Percentiles rank a stretch among this genome's conserved stretches.
Conservation (phyloP, 2,113 vertebrate genomes). For the Muscicapa adusta region DNA sequence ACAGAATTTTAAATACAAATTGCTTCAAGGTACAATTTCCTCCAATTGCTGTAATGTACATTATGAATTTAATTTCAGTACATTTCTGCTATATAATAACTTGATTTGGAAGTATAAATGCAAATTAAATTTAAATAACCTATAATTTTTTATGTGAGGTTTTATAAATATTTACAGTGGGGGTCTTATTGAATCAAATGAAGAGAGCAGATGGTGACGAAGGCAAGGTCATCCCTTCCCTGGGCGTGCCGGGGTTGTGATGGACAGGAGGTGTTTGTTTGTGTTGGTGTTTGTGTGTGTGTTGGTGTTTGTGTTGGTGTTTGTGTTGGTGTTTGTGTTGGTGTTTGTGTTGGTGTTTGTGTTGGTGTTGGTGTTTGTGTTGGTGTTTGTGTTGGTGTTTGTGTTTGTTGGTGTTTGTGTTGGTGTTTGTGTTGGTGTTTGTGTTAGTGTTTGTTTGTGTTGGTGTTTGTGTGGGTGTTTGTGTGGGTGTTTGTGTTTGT, state of each 20-base stretch:
- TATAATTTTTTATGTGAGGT: slow-evolving; percentile 36
- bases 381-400: no score
- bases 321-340: no score
- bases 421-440: no score
- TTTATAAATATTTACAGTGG: slow-evolving; percentile 61
- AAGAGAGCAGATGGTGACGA: not conserved
- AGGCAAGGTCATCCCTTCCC: not conserved
- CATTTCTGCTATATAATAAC: slow-evolving; percentile 61
- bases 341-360: no score
- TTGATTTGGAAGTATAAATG: slow-evolving; percentile 56
- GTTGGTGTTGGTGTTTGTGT: no score
- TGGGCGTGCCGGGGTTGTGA: rapidly evolving
- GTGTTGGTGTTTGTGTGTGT: no score
- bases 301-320: no score
- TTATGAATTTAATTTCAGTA: slow-evolving; percentile 69
- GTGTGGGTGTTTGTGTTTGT: no score
- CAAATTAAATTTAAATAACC: slow-evolving; percentile 65
- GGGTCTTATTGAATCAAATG: not conserved
- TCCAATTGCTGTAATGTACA: slow-evolving; percentile 55
- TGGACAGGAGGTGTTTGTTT: not conserved
- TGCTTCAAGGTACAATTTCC: slow-evolving; percentile 64
- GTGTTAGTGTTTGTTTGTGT: no score
- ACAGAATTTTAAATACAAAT: slow-evolving; percentile 54
- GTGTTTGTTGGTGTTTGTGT: no score
- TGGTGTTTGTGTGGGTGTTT: no score